Percentiles rank a stretch among this genome's conserved stretches.
These are phyloP conservation scores for Perdita meconis DNA, from an alignment of 2,888 invertebrate genomes.

Conservation along the genomic window DNA sequence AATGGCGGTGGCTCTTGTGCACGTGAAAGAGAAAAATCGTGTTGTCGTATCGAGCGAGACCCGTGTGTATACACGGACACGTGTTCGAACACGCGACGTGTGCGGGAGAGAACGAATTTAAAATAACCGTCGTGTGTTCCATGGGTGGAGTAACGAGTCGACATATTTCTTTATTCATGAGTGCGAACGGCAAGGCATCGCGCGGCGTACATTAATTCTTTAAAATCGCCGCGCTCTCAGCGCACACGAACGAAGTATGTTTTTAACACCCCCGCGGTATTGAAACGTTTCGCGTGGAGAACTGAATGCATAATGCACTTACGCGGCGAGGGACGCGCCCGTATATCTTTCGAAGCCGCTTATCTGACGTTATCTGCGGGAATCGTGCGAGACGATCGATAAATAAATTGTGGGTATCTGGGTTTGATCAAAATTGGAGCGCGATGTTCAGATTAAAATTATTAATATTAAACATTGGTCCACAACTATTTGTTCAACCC, in stretches of 20 bases:
- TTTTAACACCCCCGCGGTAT: constrained; percentile 15
- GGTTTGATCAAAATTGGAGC: too few species aligned
- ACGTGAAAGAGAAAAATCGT: constrained; percentile 26
- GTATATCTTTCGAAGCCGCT: background rate
- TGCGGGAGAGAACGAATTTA: constrained; percentile 60
- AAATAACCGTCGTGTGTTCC: constrained; percentile 62
- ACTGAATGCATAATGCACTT: constrained; percentile 6
- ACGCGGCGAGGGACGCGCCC: background rate
- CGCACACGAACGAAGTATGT: constrained; percentile 14
- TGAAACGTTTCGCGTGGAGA: constrained; percentile 12
- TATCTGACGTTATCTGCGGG: background rate
- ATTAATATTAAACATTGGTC: too few species aligned
- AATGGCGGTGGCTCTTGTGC: background rate
- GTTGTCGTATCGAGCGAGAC: constrained; percentile 24
- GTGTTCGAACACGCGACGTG: constrained; percentile 55
- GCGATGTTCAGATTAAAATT: too few species aligned
- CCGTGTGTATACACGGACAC: constrained; percentile 36
- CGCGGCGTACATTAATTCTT: constrained; percentile 46
- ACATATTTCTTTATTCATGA: constrained; percentile 61
- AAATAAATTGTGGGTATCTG: too few species aligned
- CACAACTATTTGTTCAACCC: too few species aligned
- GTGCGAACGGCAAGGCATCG: constrained; percentile 43
- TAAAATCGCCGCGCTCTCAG: constrained; percentile 38
- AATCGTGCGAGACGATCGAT: background rate
- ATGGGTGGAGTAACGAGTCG: constrained; percentile 50